These are phyloP conservation scores for Sterna hirundo DNA, from an alignment of 2,113 vertebrate species.

Conservation along the genomic window DNA sequence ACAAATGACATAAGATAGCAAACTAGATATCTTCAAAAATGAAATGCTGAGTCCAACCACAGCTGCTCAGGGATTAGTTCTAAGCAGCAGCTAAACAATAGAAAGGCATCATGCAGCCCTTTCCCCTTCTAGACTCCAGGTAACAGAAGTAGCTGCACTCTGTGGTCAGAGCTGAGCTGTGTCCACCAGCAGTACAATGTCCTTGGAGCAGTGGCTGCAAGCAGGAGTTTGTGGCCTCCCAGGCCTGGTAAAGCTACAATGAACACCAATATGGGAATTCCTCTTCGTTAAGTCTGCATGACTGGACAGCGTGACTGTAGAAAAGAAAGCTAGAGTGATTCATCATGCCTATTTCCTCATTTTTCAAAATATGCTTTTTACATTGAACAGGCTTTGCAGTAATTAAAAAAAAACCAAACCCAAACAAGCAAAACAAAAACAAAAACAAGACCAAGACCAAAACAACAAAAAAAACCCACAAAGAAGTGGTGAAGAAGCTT, in stretches of 20 bases:
- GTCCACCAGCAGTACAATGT: fast-evolving
- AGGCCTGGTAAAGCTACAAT: not conserved
- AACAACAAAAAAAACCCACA: too few species aligned
- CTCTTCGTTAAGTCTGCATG: not conserved
- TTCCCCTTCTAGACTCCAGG: not conserved
- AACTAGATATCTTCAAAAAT: not conserved
- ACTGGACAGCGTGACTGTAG: not conserved
- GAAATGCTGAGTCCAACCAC: not conserved
- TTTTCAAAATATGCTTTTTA: not conserved
- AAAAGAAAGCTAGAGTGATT: not conserved
- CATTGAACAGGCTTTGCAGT: not conserved
- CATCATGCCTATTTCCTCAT: not conserved
- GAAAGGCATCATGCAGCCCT: not conserved
- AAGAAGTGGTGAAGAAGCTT: not conserved
- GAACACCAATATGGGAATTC: not conserved
- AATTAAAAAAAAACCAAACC: not conserved
- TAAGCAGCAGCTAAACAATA: not conserved
- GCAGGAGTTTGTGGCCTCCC: not conserved
- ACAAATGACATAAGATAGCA: not conserved
- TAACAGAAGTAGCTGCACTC: not conserved
- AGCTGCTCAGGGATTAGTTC: not conserved
- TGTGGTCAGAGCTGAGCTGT: not conserved
- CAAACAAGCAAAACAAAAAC: not conserved
- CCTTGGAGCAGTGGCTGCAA: not conserved
- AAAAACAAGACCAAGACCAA: not conserved